These are phyloP conservation scores for Drosophila tripunctata DNA, from an alignment of 2,888 invertebrate genomes.

Conservation along the genomic window DNA sequence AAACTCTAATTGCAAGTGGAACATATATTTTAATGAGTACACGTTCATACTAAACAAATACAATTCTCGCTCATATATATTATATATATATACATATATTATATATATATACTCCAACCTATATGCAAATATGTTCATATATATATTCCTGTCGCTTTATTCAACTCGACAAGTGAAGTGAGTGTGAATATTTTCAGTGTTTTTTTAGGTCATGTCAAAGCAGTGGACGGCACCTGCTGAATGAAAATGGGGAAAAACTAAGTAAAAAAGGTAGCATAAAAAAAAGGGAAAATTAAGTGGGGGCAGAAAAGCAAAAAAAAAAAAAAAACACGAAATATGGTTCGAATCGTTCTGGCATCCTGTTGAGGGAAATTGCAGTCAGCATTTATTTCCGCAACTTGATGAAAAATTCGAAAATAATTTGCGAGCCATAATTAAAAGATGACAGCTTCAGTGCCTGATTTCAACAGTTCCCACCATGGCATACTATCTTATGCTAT, in stretches of 20 bases:
- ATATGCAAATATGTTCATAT: slow-evolving; percentile 26
- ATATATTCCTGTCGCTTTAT: slow-evolving; percentile 50
- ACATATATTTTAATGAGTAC: slow-evolving; percentile 70
- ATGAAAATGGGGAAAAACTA: slow-evolving; percentile 21
- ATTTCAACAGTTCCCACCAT: too few relatives aligned
- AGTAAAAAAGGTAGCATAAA: slow-evolving; percentile 4
- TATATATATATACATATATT: slow-evolving; percentile 19
- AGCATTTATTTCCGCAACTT: slow-evolving; percentile 74
- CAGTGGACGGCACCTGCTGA: slow-evolving; percentile 66
- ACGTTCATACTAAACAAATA: not conserved
- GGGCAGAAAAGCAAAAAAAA: slow-evolving; percentile 21
- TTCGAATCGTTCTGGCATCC: slow-evolving; percentile 77
- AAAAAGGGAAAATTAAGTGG: slow-evolving; percentile 17
- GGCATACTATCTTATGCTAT: not conserved
- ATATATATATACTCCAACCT: slow-evolving; percentile 1
- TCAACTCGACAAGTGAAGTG: slow-evolving; percentile 78
- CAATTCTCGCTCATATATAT: not conserved
- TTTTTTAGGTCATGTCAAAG: slow-evolving; percentile 73
- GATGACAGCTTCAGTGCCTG: slow-evolving; percentile 46
- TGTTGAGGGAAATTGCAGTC: slow-evolving; percentile 74
- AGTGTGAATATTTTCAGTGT: slow-evolving; percentile 70
- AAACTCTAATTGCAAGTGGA: slow-evolving; percentile 76
- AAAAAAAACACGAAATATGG: slow-evolving; percentile 54
- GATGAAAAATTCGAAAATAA: slow-evolving; percentile 78
- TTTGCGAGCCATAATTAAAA: slow-evolving; percentile 77